Conservation (phyloP, 2,888 invertebrate genomes). For the Lumbricus terrestris region DNA sequence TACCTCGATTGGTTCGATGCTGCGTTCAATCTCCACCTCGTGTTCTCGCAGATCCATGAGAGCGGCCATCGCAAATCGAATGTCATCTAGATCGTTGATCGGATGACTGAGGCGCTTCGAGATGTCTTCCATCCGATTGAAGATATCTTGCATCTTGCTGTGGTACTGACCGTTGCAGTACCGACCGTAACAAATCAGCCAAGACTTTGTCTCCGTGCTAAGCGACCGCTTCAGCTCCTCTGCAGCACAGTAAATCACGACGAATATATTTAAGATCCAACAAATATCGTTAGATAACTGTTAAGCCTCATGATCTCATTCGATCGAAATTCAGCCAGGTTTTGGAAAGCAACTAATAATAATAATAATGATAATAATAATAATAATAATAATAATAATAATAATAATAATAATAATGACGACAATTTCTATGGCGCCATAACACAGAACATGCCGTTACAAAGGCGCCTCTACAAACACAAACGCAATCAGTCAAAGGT, state of each 20-base stretch:
- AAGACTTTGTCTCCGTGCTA: slow-evolving; percentile 65
- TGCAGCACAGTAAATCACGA: slow-evolving; percentile 48
- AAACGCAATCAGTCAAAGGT: no score
- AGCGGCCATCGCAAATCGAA: slow-evolving; percentile 88
- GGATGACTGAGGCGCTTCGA: slow-evolving; percentile 78
- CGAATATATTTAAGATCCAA: background rate
- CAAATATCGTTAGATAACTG: no score
- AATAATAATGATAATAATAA: no score
- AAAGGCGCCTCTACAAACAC: no score
- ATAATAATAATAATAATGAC: no score
- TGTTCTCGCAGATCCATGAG: slow-evolving; percentile 88
- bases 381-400: no score
- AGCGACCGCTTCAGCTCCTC: slow-evolving; percentile 77
- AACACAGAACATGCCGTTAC: no score
- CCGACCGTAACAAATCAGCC: slow-evolving; percentile 58
- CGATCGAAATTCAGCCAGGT: no score
- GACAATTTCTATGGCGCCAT: no score
- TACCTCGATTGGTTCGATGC: slow-evolving; percentile 87
- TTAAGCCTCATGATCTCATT: no score
- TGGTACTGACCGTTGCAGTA: slow-evolving; percentile 59
- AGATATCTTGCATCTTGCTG: slow-evolving; percentile 62
- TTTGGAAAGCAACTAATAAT: no score
- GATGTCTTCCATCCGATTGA: slow-evolving; percentile 81
- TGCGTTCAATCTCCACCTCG: slow-evolving; percentile 91
- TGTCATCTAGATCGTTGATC: slow-evolving; percentile 88